A percentile compares a stretch with the other conserved stretches of the same genome.
Evolutionary conservation across 2,113 vertebrate species (phyloP).

Genomic region (Dascyllus trimaculatus): DNA sequence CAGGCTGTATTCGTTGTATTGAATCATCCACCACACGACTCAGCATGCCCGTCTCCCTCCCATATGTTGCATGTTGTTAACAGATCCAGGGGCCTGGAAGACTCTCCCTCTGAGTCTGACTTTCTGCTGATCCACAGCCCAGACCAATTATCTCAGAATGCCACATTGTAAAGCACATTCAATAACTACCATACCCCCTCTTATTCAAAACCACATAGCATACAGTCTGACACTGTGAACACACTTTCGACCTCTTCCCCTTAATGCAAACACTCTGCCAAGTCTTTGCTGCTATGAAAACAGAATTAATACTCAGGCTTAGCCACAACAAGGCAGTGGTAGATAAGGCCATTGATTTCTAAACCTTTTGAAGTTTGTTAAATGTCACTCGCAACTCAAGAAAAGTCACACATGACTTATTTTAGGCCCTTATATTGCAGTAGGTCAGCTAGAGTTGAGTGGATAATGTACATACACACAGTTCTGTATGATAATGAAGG

Average conservation of each 20-base stretch:
- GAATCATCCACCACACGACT: slow-evolving; percentile 44
- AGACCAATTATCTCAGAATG: slow-evolving; percentile 71
- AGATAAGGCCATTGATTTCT: slow-evolving; percentile 22
- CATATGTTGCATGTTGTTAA: slow-evolving; percentile 34
- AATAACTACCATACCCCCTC: slow-evolving; percentile 37
- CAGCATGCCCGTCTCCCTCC: slow-evolving; percentile 14
- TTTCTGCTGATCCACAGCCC: slow-evolving; percentile 66
- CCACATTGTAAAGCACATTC: slow-evolving; percentile 68
- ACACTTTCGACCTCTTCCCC: slow-evolving; percentile 51
- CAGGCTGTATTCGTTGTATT: slow-evolving; percentile 18
- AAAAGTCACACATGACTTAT: slow-evolving; percentile 25
- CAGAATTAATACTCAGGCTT: slow-evolving; percentile 28
- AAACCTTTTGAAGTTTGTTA: slow-evolving; percentile 25
- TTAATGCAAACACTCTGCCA: slow-evolving; percentile 49
- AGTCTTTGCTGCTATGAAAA: slow-evolving; percentile 34
- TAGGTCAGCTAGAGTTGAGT: neutral
- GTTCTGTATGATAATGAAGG: slow-evolving; percentile 1
- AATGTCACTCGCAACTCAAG: slow-evolving; percentile 12
- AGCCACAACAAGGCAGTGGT: slow-evolving; percentile 15
- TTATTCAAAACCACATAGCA: slow-evolving; percentile 44
- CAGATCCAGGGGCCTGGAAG: neutral
- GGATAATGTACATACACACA: neutral
- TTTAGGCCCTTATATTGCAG: neutral
- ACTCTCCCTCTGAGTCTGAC: slow-evolving; percentile 25
- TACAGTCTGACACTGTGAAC: slow-evolving; percentile 40